Conservation (phyloP, 2,113 vertebrate species). For the Scolopax mira region DNA sequence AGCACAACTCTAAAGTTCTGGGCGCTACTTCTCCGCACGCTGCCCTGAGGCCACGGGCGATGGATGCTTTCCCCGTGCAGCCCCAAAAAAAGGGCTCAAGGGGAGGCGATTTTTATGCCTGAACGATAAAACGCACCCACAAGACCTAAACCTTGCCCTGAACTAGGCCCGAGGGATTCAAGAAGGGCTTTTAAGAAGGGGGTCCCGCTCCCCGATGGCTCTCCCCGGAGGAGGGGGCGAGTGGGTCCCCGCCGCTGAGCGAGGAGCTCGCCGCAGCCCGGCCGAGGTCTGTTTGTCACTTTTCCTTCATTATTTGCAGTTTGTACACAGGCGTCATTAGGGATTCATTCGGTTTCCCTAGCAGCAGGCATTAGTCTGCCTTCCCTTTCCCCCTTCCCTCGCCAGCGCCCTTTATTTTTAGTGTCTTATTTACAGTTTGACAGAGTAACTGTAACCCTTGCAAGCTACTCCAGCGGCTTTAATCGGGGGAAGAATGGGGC, state of each 20-base stretch:
- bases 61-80: fast-evolving
- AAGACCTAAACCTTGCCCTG: fast-evolving
- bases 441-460: conserved; percentile 73
- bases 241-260: neutral
- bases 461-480: conserved; percentile 70
- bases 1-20: neutral
- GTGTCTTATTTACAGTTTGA: conserved; percentile 77
- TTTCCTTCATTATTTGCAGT: conserved; percentile 57
- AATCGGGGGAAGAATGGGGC: conserved; percentile 68
- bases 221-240: neutral
- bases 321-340: conserved; percentile 68
- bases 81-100: neutral
- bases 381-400: conserved; percentile 50
- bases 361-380: conserved; percentile 67
- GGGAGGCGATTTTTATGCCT: fast-evolving
- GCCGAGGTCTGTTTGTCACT: conserved; percentile 47
- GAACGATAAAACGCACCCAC: fast-evolving
- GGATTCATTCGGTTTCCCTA: conserved; percentile 69
- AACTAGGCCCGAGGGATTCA: neutral
- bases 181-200: neutral
- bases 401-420: conserved; percentile 56
- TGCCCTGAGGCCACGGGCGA: neutral
- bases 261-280: neutral
- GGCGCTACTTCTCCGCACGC: fast-evolving
- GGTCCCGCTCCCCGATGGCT: neutral